Base-by-base conservation (phyloP, 2,797 vertebrate species). In the Lacerta viridis region DNA sequence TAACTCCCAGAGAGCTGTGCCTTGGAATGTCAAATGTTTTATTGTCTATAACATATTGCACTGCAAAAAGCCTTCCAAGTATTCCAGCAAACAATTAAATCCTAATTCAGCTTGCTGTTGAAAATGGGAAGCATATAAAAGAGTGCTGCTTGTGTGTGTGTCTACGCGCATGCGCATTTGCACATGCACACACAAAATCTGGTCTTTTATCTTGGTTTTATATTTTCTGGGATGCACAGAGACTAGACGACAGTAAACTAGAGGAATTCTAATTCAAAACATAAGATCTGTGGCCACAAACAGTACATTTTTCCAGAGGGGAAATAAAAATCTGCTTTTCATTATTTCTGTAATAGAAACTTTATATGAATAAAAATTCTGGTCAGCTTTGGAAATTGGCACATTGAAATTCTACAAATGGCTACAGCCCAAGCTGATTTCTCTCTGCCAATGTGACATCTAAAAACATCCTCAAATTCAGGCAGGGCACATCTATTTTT, bases 201-300 rank as follows among this genome's bases (percentile, higher is more conserved):
- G 87, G 36, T 33, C 83, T 87, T 90, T 89, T 25, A 66, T 68
- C 41, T 27, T 76, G 66, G 33, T 61, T 55, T 80, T 81, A n/a
- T 55, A 69, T 88, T 85, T 86, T 87, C 76, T 85, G 85, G 64
- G 83, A 88, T 91, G 71, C 87, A 92, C 82, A 64, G 68, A 88
- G 84, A 80, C 39, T 74, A 92, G n/a, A 85, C 83, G n/a, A 27
- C 36, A 27, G 55, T 91, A 91, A 92, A 91, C 50, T 61, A 85
- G 93, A n/a, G 81, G 77, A 85, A 13, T 87, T 46, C 41, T 88
- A 64, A 18, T 89, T 91, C 88, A 93, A 92, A 95, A 90, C 71
- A 86, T 1, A 33, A 50, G 25, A 90, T 2, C 0, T 39, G 33
- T 86, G 80, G 74, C 29, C 88, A 93, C 91, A 91, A 75, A 74